These are phyloP conservation scores for Drosophila arawakana DNA, from an alignment of 1,140 invertebrate genomes.

Conservation along the genomic window DNA sequence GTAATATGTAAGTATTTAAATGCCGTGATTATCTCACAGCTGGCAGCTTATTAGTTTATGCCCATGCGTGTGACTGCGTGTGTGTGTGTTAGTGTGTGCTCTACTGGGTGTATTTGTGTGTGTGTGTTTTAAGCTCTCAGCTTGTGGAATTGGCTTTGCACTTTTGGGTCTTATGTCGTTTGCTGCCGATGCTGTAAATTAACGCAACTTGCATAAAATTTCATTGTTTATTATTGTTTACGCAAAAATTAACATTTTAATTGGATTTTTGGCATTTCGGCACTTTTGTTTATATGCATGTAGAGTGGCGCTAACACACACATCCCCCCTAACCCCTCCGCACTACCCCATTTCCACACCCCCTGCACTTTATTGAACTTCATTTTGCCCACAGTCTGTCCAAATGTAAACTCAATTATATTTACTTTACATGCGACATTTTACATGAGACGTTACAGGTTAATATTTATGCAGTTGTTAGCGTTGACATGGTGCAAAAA, in stretches of 20 bases:
- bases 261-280: conserved; percentile 54
- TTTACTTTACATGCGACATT: conserved; percentile 33
- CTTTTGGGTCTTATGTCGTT: conserved; percentile 14
- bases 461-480: conserved; percentile 58
- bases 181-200: conserved; percentile 30
- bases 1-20: conserved; percentile 55
- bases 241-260: conserved; percentile 68
- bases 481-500: conserved; percentile 18
- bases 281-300: conserved; percentile 10
- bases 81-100: background rate
- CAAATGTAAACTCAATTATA: conserved; percentile 8
- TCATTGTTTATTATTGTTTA: conserved; percentile 57
- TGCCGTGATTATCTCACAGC: conserved; percentile 47
- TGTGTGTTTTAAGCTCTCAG: background rate
- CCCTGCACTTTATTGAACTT: background rate
- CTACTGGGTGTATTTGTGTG: background rate
- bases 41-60: conserved; percentile 13
- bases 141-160: conserved; percentile 20
- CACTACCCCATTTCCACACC: too few relatives aligned
- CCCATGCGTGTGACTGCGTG: background rate
- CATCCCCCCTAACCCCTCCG: background rate
- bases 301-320: too few relatives aligned
- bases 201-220: conserved; percentile 42
- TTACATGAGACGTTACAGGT: conserved; percentile 22
- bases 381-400: background rate